These are phyloP conservation scores for Rhagophthalmus giganteus DNA, from an alignment of 2,888 invertebrate species.

Conservation along the genomic window DNA sequence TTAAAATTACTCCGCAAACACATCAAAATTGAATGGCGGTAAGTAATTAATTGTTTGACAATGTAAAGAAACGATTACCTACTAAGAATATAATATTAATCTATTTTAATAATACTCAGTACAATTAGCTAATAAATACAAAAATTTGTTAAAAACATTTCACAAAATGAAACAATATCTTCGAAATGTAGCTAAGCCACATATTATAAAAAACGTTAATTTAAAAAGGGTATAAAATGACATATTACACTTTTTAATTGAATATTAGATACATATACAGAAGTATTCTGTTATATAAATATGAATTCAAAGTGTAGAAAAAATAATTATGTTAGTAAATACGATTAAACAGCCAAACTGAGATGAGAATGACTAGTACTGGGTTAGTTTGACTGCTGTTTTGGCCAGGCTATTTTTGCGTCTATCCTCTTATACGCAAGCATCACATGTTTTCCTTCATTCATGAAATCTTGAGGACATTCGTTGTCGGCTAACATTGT, in stretches of 20 bases:
- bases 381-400: constrained; percentile 53
- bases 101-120: constrained; percentile 40
- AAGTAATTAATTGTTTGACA: constrained; percentile 12
- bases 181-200: constrained; percentile 40
- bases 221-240: constrained; percentile 39
- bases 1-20: constrained; percentile 1
- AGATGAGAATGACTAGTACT: constrained; percentile 41
- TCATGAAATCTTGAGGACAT: constrained; percentile 86
- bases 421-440: constrained; percentile 94
- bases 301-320: constrained; percentile 30
- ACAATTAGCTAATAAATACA: constrained; percentile 42
- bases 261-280: constrained; percentile 17
- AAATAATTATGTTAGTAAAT: constrained; percentile 29
- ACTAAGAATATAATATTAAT: constrained; percentile 43
- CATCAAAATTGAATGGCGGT: background rate
- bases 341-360: constrained; percentile 35
- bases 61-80: no score
- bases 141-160: constrained; percentile 36
- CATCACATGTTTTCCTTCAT: constrained; percentile 80
- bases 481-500: constrained; percentile 85
- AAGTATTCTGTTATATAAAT: constrained; percentile 12
- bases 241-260: constrained; percentile 25
- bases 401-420: constrained; percentile 97
- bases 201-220: constrained; percentile 42
- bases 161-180: constrained; percentile 35